Percentiles rank a stretch among this genome's conserved stretches.
Conservation (phyloP, 2,888 invertebrate genomes). For the Amphiduros pacificus region DNA sequence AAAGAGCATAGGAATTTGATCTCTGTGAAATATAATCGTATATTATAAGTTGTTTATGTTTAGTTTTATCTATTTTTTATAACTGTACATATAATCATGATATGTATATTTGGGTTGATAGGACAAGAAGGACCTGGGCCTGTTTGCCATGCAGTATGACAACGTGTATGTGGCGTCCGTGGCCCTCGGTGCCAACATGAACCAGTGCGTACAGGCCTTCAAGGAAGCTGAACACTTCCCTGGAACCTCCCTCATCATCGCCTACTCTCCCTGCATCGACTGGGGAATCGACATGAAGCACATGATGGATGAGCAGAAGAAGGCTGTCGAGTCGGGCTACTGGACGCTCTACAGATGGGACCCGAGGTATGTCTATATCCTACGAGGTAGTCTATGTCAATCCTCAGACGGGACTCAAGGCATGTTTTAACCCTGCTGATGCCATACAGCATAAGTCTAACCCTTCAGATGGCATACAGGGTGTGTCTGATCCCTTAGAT, state of each 20-base stretch:
- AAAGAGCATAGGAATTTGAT: too few relatives aligned
- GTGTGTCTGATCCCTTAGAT: too few relatives aligned
- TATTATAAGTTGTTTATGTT: too few relatives aligned
- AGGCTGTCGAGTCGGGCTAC: constrained; percentile 34
- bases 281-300: constrained; percentile 37
- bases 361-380: neutral
- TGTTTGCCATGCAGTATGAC: constrained; percentile 35
- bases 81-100: too few relatives aligned
- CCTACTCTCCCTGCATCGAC: constrained; percentile 36
- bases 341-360: constrained; percentile 33
- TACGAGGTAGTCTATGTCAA: too few relatives aligned
- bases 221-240: constrained; percentile 33
- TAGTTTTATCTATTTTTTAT: too few relatives aligned
- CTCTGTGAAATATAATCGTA: too few relatives aligned
- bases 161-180: constrained; percentile 35
- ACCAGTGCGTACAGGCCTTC: constrained; percentile 34
- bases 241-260: constrained; percentile 32
- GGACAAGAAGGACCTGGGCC: constrained; percentile 34
- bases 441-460: too few relatives aligned
- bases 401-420: too few relatives aligned
- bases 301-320: constrained; percentile 34
- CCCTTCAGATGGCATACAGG: too few relatives aligned
- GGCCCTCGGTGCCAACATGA: constrained; percentile 33
- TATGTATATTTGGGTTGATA: too few relatives aligned
- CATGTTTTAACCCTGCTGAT: too few relatives aligned